Percentiles rank a stretch among this genome's conserved stretches.
phyloP scores from a whole-genome alignment of 2,888 invertebrate species.

The Caenorhabditis japonica region DNA sequence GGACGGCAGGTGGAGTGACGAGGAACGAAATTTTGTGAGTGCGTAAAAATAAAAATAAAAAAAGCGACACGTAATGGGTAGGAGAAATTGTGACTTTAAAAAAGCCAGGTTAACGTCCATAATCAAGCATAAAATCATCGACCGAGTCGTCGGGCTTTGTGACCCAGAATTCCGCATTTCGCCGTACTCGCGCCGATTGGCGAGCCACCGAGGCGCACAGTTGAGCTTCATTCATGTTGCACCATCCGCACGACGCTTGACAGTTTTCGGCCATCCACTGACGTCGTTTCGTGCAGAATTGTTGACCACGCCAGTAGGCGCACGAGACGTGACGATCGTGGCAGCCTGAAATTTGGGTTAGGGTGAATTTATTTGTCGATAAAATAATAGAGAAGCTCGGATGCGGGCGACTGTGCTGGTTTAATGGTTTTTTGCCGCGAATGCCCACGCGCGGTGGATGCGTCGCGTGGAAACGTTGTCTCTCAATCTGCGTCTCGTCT shows the following conservation, averaged over 20 bases:
- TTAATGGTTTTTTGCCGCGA: no score
- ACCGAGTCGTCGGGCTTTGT: conserved; percentile 16
- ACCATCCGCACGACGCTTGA: conserved; percentile 72
- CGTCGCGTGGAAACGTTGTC: no score
- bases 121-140: conserved; percentile 54
- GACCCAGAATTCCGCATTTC: conserved; percentile 29
- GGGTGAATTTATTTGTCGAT: no score
- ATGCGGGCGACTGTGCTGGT: background rate
- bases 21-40: conserved; percentile 4
- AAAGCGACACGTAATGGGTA: conserved; percentile 5
- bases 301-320: conserved; percentile 70
- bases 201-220: conserved; percentile 70
- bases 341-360: conserved; percentile 70
- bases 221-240: conserved; percentile 68
- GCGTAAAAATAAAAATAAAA: conserved; percentile 1
- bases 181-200: conserved; percentile 21
- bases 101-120: conserved; percentile 28
- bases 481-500: no score
- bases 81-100: background rate
- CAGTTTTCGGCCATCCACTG: conserved; percentile 75
- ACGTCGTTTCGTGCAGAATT: conserved; percentile 72
- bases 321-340: conserved; percentile 74
- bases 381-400: background rate
- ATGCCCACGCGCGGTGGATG: no score
- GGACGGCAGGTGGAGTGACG: conserved; percentile 24